Percentiles rank a stretch among this genome's conserved stretches.
Conservation (phyloP, 1,140 invertebrate species). For the Drosophila cardini region DNA sequence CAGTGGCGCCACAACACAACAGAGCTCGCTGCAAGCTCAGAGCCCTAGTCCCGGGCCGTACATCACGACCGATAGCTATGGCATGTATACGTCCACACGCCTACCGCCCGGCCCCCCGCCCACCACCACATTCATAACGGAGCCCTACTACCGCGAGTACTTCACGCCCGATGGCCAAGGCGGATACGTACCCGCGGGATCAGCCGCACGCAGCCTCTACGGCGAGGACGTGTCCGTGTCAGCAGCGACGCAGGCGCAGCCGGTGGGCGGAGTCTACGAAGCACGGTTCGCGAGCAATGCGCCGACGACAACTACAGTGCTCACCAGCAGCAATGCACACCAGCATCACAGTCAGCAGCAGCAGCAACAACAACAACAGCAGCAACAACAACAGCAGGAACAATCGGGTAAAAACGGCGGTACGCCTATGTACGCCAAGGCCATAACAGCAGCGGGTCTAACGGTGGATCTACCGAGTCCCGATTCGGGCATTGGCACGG, state of each 20-base stretch:
- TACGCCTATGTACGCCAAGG: slow-evolving; percentile 81
- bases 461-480: slow-evolving; percentile 96
- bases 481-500: slow-evolving; percentile 95
- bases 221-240: slow-evolving; percentile 72
- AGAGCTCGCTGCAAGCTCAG: slow-evolving; percentile 70
- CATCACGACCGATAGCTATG: slow-evolving; percentile 80
- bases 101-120: slow-evolving; percentile 72
- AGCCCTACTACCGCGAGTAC: slow-evolving; percentile 84
- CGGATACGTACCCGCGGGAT: slow-evolving; percentile 73
- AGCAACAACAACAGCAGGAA: slow-evolving; percentile 65
- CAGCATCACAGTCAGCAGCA: slow-evolving; percentile 57
- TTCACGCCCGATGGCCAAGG: slow-evolving; percentile 80
- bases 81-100: slow-evolving; percentile 81
- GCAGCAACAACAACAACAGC: slow-evolving; percentile 63
- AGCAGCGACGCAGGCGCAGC: slow-evolving; percentile 55
- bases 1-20: slow-evolving; percentile 25
- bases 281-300: slow-evolving; percentile 75
- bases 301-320: slow-evolving; percentile 74
- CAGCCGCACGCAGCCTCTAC: slow-evolving; percentile 67
- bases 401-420: slow-evolving; percentile 59
- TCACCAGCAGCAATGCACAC: slow-evolving; percentile 60
- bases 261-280: slow-evolving; percentile 71
- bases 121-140: slow-evolving; percentile 80
- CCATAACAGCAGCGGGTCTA: slow-evolving; percentile 88
- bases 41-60: slow-evolving; percentile 84